Conservation (phyloP, 2,113 vertebrate species). For the Tachysurus fulvidraco region DNA sequence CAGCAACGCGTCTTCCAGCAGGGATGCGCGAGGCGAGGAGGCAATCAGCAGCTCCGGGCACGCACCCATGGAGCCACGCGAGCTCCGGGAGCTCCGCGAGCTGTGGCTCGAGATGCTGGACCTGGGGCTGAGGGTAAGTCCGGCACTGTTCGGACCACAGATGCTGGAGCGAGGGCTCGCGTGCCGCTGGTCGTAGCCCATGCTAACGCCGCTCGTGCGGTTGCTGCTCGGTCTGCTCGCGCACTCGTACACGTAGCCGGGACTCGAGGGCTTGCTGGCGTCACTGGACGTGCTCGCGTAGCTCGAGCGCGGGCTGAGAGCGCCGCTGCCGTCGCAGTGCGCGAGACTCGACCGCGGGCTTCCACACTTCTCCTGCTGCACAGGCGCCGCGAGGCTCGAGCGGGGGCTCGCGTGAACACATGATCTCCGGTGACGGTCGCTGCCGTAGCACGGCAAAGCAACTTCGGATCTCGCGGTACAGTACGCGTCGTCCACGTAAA, state of each 20-base stretch:
- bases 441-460: slow-evolving; percentile 81
- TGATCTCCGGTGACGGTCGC: slow-evolving; percentile 78
- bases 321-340: slow-evolving; percentile 58
- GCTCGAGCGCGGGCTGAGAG: slow-evolving; percentile 83
- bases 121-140: slow-evolving; percentile 78
- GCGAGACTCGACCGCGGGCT: slow-evolving; percentile 81
- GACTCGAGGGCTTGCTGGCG: slow-evolving; percentile 88
- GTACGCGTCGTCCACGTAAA: slow-evolving; percentile 23
- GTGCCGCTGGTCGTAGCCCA: slow-evolving; percentile 95
- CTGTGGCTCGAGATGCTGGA: slow-evolving; percentile 91
- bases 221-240: slow-evolving; percentile 89
- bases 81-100: slow-evolving; percentile 83
- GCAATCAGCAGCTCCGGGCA: slow-evolving; percentile 83
- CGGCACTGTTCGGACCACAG: slow-evolving; percentile 77
- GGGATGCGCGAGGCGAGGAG: slow-evolving; percentile 81
- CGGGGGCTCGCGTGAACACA: slow-evolving; percentile 82
- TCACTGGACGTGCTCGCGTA: slow-evolving; percentile 91
- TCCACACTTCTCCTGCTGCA: slow-evolving; percentile 73
- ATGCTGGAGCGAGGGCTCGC: slow-evolving; percentile 87
- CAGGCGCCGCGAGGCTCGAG: slow-evolving; percentile 77
- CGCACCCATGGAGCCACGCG: slow-evolving; percentile 85
- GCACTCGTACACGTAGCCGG: slow-evolving; percentile 84
- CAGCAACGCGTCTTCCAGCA: slow-evolving; percentile 76
- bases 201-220: slow-evolving; percentile 95
- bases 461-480: slow-evolving; percentile 82